Percentiles rank a stretch among this genome's conserved stretches.
phyloP scores from a whole-genome alignment of 2,113 vertebrate species.

The Cryptotis parvus region DNA sequence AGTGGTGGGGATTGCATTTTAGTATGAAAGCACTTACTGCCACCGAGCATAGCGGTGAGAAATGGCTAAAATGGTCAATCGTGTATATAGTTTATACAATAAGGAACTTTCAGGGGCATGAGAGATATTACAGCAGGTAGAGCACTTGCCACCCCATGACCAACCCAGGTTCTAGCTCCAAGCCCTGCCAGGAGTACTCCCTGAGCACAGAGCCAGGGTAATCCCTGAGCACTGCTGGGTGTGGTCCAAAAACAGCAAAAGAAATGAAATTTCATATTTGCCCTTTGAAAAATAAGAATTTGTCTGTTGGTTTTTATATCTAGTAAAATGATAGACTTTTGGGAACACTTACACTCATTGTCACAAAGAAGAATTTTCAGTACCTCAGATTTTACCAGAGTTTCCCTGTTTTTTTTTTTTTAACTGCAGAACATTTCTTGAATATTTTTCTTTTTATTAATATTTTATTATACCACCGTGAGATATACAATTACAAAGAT shows the following conservation, averaged over 20 bases:
- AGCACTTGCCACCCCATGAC: too few species aligned
- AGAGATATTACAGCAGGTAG: too few species aligned
- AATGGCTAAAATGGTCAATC: not conserved
- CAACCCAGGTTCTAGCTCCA: too few species aligned
- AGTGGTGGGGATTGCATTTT: not conserved
- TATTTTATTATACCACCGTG: too few species aligned
- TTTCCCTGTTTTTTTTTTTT: slow-evolving; percentile 14
- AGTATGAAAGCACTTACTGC: not conserved
- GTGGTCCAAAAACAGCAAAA: not conserved
- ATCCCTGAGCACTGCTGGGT: too few species aligned
- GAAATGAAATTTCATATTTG: not conserved
- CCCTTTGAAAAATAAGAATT: not conserved
- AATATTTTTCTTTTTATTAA: too few species aligned
- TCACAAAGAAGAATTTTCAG: not conserved
- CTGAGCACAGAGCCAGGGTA: too few species aligned
- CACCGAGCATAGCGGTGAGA: not conserved
- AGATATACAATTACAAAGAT: too few species aligned
- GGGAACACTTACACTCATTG: not conserved
- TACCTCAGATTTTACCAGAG: not conserved
- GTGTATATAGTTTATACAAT: not conserved
- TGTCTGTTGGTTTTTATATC: not conserved
- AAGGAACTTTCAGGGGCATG: not conserved
- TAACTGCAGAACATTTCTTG: not conserved
- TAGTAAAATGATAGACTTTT: not conserved
- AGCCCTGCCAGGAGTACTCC: too few species aligned